A percentile compares a stretch with the other conserved stretches of the same genome.
Conservation (phyloP, 2,888 invertebrate species). For the Oligia fasciuncula region DNA sequence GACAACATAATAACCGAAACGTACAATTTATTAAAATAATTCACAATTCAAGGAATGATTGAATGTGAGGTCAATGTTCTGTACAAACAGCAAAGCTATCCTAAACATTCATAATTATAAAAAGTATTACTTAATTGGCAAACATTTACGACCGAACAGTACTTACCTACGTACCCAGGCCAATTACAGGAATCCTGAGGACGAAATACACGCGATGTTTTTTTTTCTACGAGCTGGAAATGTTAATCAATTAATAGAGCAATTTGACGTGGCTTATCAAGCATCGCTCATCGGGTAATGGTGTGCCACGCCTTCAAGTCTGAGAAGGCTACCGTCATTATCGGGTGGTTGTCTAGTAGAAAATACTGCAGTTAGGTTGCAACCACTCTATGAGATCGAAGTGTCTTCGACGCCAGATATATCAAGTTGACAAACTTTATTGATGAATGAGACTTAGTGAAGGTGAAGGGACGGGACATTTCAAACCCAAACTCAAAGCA, state of each 20-base stretch:
- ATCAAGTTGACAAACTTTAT: constrained; percentile 5
- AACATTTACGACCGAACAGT: constrained; percentile 13
- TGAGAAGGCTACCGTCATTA: constrained; percentile 56
- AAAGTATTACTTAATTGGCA: constrained; percentile 33
- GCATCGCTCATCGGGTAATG: constrained; percentile 75
- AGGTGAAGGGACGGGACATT: too few species aligned
- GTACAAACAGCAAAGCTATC: constrained; percentile 6
- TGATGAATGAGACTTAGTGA: background rate
- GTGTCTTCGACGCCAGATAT: constrained; percentile 2
- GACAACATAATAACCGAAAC: background rate
- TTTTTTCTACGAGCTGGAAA: constrained; percentile 19
- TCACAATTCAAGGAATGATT: constrained; percentile 5
- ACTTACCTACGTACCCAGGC: constrained; percentile 3
- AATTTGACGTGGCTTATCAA: constrained; percentile 71
- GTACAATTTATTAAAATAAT: constrained; percentile 11
- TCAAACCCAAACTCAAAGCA: too few species aligned
- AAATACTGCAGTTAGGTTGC: constrained; percentile 11
- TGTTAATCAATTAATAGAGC: constrained; percentile 69
- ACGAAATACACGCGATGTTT: constrained; percentile 48
- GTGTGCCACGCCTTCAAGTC: constrained; percentile 71
- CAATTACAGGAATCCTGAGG: constrained; percentile 45
- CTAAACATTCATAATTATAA: background rate
- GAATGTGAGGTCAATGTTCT: constrained; percentile 22
- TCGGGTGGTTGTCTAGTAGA: constrained; percentile 14
- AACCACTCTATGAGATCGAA: constrained; percentile 20